Evolutionary conservation across 23 tunicate genomes (phyloP).

Genomic region (Trididemnum nubilum): DNA sequence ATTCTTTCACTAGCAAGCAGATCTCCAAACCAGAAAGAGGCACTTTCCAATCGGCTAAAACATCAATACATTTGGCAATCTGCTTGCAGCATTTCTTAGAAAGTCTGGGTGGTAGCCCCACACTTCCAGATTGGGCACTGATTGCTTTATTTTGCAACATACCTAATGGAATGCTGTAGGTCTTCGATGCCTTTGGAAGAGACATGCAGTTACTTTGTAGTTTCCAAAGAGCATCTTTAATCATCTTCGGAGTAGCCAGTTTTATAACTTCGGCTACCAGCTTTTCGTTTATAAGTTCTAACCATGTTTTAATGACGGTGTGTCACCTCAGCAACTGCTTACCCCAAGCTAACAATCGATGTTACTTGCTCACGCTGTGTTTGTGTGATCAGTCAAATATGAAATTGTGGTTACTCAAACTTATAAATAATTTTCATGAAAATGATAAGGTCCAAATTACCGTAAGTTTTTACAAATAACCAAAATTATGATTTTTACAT

Average conservation of each 20-base stretch:
- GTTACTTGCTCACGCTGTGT: too few species aligned
- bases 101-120: conserved; percentile 8
- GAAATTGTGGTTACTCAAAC: too few species aligned
- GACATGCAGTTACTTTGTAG: neutral
- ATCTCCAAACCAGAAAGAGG: conserved; percentile 6
- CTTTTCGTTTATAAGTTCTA: conserved; percentile 1
- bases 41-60: conserved; percentile 11
- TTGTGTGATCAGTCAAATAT: too few species aligned
- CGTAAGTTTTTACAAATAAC: too few species aligned
- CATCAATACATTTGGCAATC: neutral
- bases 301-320: conserved; percentile 15
- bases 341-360: too few species aligned
- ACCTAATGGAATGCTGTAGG: conserved; percentile 26
- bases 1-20: neutral
- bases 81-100: neutral
- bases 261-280: neutral
- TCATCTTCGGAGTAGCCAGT: neutral
- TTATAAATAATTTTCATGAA: too few species aligned
- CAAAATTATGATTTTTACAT: too few species aligned
- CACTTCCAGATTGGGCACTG: neutral
- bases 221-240: neutral
- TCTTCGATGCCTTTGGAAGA: conserved; percentile 10
- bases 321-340: too few species aligned
- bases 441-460: too few species aligned
- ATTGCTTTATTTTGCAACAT: conserved; percentile 10